Evolutionary conservation across 2,888 invertebrate species (phyloP).

Genomic region (Seladonia tumulorum): DNA sequence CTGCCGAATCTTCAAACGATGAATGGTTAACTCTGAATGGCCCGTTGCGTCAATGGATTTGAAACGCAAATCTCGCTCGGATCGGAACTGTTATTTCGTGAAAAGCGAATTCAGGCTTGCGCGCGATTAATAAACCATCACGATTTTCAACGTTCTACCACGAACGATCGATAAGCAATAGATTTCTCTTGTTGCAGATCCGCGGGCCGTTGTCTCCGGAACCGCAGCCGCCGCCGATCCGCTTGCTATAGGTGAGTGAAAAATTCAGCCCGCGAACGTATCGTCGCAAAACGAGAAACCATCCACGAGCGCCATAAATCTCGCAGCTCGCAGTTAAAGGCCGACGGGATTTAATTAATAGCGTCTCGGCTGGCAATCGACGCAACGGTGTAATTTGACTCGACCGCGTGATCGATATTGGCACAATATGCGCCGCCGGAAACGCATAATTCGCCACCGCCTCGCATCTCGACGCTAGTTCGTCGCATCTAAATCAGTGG

Average conservation of each 20-base stretch:
- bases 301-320: conserved; percentile 39
- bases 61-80: not conserved
- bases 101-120: not conserved
- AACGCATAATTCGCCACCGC: conserved; percentile 63
- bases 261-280: not conserved
- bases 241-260: not conserved
- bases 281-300: not conserved
- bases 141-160: not conserved
- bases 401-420: conserved; percentile 53
- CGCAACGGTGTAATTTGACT: conserved; percentile 48
- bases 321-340: conserved; percentile 54
- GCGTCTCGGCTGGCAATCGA: conserved; percentile 38
- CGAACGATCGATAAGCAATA: not conserved
- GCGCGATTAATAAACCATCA: not conserved
- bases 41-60: not conserved
- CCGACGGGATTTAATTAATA: conserved; percentile 67
- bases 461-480: conserved; percentile 60
- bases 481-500: conserved; percentile 31
- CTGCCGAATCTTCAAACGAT: not conserved
- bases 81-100: not conserved
- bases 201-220: not conserved
- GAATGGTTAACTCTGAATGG: not conserved
- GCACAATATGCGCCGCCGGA: conserved; percentile 50
- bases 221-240: not conserved
- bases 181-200: not conserved